Evolutionary conservation across 1,140 invertebrate genomes (phyloP), one percentile per base, ranked within the genome.

Genomic region (Leptinotarsa undecemlineata): DNA sequence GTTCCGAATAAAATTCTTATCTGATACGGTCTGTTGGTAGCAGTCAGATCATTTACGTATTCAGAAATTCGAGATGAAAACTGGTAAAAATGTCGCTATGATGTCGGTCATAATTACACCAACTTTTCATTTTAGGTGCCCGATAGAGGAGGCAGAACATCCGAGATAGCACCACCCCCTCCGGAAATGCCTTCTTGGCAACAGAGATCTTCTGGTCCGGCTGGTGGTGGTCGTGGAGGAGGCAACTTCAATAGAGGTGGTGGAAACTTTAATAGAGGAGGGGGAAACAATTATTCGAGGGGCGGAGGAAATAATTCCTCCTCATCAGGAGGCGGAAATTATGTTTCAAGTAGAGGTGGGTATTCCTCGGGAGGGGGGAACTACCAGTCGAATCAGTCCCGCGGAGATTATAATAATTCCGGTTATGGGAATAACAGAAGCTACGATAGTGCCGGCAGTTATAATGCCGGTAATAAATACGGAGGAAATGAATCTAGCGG

Each of bases 181-280:
- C 95, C 95, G 14, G 97, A 98, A 88, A 98, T 98, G 95, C 96
- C 97, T 13, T 92, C 93, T 1, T 98, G 96, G 93, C 90, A 94
- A 81, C 93, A 95, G 73, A 83, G 87, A 6, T 71, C 74, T 78
- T 82, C 83, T 20, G 84, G 79, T 70, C 77, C 79, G 8, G 80
- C 81, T 33, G 80, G 82, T 11, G 76, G 80, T 23, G 81, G 83
- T 69, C 75, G 81, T 21, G 80, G 80, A 71, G 76, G 80, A 23
- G 73, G 81, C 47, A 75, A 67, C 20, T 20, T 60, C 15, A 33
- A 23, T 62, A 76, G 80, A 20, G 76, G 84, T n/a, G 68, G 83
- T 13, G 80, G 84, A 48, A 72, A 75, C 23, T 72, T 70, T 72
- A 68, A 75, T 6, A 76, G 83, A 5, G 78, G 81, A 14, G 78